Percentiles rank a stretch among this genome's conserved stretches.
Conservation (phyloP, 2,797 vertebrate species). For the Cyprinella venusta region DNA sequence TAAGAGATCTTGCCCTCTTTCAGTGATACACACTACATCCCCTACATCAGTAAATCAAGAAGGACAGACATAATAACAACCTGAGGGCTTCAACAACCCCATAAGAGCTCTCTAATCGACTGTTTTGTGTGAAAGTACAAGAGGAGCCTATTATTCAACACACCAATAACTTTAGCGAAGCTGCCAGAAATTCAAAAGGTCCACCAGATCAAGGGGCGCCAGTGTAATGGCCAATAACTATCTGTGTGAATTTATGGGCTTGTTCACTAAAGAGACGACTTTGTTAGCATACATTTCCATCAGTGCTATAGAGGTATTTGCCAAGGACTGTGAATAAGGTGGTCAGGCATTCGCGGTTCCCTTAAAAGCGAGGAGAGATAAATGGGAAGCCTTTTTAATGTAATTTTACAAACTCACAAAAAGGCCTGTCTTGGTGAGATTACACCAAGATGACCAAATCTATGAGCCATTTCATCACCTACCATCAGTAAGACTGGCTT, state of each 20-base stretch:
- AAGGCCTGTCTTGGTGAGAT: background rate
- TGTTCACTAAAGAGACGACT: constrained; percentile 36
- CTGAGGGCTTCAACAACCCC: background rate
- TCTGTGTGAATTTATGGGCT: constrained; percentile 31
- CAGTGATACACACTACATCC: constrained; percentile 26
- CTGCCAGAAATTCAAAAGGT: constrained; percentile 39
- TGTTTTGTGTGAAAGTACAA: constrained; percentile 41
- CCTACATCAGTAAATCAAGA: constrained; percentile 30
- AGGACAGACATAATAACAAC: constrained; percentile 9
- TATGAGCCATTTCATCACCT: background rate
- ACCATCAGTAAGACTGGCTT: background rate
- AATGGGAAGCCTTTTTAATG: background rate
- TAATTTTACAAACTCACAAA: constrained; percentile 6
- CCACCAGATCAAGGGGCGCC: constrained; percentile 36
- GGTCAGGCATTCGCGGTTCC: constrained; percentile 13
- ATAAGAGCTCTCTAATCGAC: constrained; percentile 31
- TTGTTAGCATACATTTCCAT: constrained; percentile 46
- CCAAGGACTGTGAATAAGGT: constrained; percentile 19
- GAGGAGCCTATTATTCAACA: constrained; percentile 38
- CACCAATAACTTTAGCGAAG: constrained; percentile 41
- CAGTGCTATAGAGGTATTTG: constrained; percentile 19
- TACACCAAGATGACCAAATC: background rate
- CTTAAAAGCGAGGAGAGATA: constrained; percentile 16
- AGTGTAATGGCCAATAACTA: constrained; percentile 42
- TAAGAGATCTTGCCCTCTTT: constrained; percentile 25